Evolutionary conservation across 2,888 invertebrate species (phyloP).

Genomic region (Cynaeus angustus): DNA sequence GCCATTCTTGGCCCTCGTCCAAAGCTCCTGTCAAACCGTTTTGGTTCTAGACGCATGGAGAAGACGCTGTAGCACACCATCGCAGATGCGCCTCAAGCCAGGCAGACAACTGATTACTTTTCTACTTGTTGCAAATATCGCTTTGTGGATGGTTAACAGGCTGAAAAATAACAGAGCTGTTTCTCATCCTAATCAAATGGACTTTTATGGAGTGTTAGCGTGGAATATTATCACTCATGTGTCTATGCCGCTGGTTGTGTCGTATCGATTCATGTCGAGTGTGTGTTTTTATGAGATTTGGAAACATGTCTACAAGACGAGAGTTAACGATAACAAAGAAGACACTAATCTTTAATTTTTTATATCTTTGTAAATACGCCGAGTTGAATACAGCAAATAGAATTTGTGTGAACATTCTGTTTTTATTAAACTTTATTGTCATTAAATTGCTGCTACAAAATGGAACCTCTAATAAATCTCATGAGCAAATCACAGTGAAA

Average conservation of each 20-base stretch:
- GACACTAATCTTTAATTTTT: constrained; percentile 4
- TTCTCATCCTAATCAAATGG: constrained; percentile 85
- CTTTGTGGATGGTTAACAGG: constrained; percentile 88
- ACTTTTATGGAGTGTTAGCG: constrained; percentile 88
- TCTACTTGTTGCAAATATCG: constrained; percentile 84
- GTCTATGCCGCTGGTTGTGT: constrained; percentile 89
- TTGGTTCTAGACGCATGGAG: constrained; percentile 83
- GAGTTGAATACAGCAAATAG: not conserved
- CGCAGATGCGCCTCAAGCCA: constrained; percentile 82
- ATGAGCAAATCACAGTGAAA: too few species aligned
- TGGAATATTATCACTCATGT: constrained; percentile 93
- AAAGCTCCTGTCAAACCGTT: constrained; percentile 84
- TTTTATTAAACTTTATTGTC: too few species aligned
- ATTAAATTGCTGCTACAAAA: too few species aligned
- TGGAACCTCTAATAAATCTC: too few species aligned
- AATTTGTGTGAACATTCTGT: too few species aligned
- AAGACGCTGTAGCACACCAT: constrained; percentile 80
- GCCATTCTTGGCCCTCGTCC: constrained; percentile 81
- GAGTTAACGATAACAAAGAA: constrained; percentile 6
- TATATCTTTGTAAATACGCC: not conserved
- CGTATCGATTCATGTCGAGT: constrained; percentile 91
- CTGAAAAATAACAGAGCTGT: constrained; percentile 86
- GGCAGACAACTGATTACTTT: constrained; percentile 90
- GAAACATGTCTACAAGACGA: constrained; percentile 88
- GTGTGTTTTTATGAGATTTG: constrained; percentile 93